Base-by-base conservation (phyloP, 2,113 vertebrate species). In the Cercopithecus mona region DNA sequence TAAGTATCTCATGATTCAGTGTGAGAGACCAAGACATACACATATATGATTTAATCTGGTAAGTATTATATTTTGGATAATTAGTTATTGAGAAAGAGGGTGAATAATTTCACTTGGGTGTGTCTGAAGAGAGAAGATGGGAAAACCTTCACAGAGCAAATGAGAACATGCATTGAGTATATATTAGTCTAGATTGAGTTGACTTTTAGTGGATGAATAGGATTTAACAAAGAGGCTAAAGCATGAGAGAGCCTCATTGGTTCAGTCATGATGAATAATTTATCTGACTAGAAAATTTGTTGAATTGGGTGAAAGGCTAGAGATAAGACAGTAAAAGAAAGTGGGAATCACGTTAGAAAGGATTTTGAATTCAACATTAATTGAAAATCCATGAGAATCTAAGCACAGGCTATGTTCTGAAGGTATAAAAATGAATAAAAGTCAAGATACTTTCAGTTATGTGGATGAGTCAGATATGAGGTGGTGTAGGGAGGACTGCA, bases 391-490 rank as follows among this genome's bases (percentile, higher is more conserved):
- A 66, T 5, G n/a, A 85, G 78, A 72, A 92, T 76, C 22, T 35
- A 96, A 84, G 52, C n/a, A 18, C 45, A 66, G 16, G 40, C 22
- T 40, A 45, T 59, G 16, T 79, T 92, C 27, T 85, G n/a, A 93
- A 66, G 68, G 40, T 23, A 93, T 32, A 76, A 88, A 91, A 52
- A 68, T 81, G 70, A 81, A 52, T 66, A 79, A 94, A 93, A 94
- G 35, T 72, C 38, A 43, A 83, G 79, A 72, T 57, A 25, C 16
- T 81, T 75, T 76, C 35, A 35, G 40, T 85, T 86, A 50, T 61
- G 16, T 89, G 95, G 23, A 59, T 80, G 73, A 96, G 84, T 92
- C 73, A 76, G n/a, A 64, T 12, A 27, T 9, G 14, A 88, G n/a
- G 81, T 86, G 64, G 11, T 68, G 2, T 9, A 27, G 30, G 38